phyloP scores from a whole-genome alignment of 2,888 invertebrate species.

The Cryptus armator region DNA sequence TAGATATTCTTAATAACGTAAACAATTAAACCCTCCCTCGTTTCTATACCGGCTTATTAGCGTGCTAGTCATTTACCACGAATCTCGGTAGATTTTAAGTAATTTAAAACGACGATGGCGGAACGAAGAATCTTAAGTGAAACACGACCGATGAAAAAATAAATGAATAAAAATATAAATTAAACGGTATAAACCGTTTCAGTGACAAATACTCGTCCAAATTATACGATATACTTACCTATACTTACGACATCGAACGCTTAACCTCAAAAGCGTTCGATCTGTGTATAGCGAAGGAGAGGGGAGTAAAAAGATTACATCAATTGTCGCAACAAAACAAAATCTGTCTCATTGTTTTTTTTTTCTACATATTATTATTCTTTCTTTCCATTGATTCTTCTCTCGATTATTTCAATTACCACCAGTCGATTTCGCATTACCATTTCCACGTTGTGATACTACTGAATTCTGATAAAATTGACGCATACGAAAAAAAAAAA shows the following conservation, averaged over 20 bases:
- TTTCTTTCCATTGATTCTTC: slow-evolving; percentile 16
- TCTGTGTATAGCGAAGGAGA: slow-evolving; percentile 59
- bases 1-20: slow-evolving; percentile 48
- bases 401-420: slow-evolving; percentile 10
- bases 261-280: slow-evolving; percentile 53
- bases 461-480: background rate
- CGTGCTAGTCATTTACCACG: slow-evolving; percentile 69
- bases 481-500: background rate
- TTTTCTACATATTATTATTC: background rate
- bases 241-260: slow-evolving; percentile 57
- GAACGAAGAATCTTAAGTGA: slow-evolving; percentile 15
- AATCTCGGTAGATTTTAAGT: slow-evolving; percentile 66
- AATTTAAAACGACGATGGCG: slow-evolving; percentile 55
- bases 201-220: slow-evolving; percentile 66
- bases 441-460: background rate
- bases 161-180: slow-evolving; percentile 19
- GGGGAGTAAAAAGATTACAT: slow-evolving; percentile 50
- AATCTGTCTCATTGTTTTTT: slow-evolving; percentile 45
- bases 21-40: slow-evolving; percentile 54
- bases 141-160: slow-evolving; percentile 1
- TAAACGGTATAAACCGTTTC: slow-evolving; percentile 36
- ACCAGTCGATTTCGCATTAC: background rate
- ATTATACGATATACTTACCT: slow-evolving; percentile 57
- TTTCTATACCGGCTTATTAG: slow-evolving; percentile 70
- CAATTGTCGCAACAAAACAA: slow-evolving; percentile 57